Base-by-base conservation (phyloP, 2,113 vertebrate genomes). In the Aspiorhynchus laticeps region DNA sequence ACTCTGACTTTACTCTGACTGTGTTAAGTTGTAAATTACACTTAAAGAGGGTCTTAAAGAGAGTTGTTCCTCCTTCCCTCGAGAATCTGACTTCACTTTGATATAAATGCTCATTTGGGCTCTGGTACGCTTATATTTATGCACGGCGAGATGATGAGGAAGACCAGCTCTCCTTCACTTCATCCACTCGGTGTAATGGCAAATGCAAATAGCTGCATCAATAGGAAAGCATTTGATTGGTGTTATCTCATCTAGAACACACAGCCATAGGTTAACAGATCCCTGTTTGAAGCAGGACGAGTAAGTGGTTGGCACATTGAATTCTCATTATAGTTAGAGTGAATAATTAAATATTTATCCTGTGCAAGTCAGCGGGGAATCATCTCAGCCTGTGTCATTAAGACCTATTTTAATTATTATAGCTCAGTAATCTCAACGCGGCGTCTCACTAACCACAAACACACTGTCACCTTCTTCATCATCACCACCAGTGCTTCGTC, bases 301-400 rank as follows among this genome's bases (percentile, higher is more conserved):
- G 85, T 90, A 87, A 88, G 85, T 63, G 59, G 43, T 91, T 88
- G 88, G 90, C 90, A 91, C 91, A 92, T 91, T 90, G 87, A 87
- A 88, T 91, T 88, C 59, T 86, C 89, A 90, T 93, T 89, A 91
- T 92, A 91, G 93, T 90, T 92, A 85, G 90, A 93, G 93, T 92
- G 91, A 95, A 94, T 91, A 90, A 93, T 94, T 91, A 88, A 94
- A 94, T 93, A 94, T 94, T 93, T 92, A 93, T 94, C 88, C 87
- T 87, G 87, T 89, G 86, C 12, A 24, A 92, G 91, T 89, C 86
- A 59, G 85, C 51, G 88, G 87, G 90, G 91, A 84, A 92, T 91
- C 71, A 90, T 93, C 94, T 92, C 86, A 81, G 85, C 88, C 89
- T 67, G 84, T 91, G 90, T 94, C 93, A 93, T 94, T 94, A 94